Evolutionary conservation across 1,140 invertebrate species (phyloP), one percentile per base, ranked within the genome.

Genomic region (Littorina saxatilis): DNA sequence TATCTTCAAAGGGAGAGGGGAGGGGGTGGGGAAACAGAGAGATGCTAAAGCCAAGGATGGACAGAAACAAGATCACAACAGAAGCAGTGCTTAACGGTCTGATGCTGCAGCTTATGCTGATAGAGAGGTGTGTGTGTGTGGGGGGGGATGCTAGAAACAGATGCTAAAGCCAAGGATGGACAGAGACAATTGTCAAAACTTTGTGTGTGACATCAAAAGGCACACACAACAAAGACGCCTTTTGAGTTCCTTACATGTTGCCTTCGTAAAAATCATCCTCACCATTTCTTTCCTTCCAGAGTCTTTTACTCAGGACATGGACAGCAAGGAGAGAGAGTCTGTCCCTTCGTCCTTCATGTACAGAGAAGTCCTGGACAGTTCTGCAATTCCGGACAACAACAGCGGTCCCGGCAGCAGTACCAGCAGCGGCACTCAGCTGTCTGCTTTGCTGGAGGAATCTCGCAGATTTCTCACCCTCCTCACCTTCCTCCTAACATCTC

Each of bases 261-360:
- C n/a, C n/a, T n/a, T n/a, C n/a, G n/a, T n/a, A n/a, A n/a, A n/a
- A n/a, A n/a, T n/a, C n/a, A n/a, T n/a, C n/a, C 43, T 17, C 43
- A 17, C 43, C 23, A 5, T 23, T 73, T 73, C n/a, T n/a, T n/a
- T n/a, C n/a, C n/a, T 7, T 78, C 37, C 76, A 78, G 76, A 78
- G 3, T 78, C 35, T n/a, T 78, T 63, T 29, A 27, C 76, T 27
- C 76, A 78, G 1, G 58, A 66, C 5, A 3, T 50, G 0, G 76
- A 13, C 32, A 58, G 20, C 27, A 11, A 37, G 52, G 50, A 77
- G 29, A 75, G 72, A n/a, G 50, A 55, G 55, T 35, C 37, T 5
- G 74, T 76, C 9, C 76, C 76, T 17, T 63, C 76, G 23, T 66
- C 76, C 11, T 78, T 78, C n/a, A 58, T 78, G 52, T 78, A 78